Base-by-base conservation (phyloP, 2,888 invertebrate genomes). In the Trissonchulus sp. region DNA sequence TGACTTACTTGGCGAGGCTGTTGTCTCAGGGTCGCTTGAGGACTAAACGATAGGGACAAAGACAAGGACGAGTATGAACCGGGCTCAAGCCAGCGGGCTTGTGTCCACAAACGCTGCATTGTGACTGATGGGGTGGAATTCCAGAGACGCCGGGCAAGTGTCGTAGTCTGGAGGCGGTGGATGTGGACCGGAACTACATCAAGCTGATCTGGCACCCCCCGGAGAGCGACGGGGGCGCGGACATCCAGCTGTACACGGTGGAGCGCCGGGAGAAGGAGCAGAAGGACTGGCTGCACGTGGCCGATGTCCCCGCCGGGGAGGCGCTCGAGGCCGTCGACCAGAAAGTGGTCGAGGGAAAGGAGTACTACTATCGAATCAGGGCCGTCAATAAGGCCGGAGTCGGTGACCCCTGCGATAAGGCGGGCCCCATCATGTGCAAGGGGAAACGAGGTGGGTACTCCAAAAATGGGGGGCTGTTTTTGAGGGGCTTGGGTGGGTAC, bases 301-400 rank as follows among this genome's bases (percentile, higher is more conserved):
- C 83, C 33, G 77, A 79, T 36, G 79, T 78, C 0, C 78, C 79
- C 18, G 78, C 81, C 33, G 78, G 76, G 30, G 79, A 81, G 68
- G 79, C 79, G 62, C 36, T 72, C 8, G 1, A 15, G 28, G 74
- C 81, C 37, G 78, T 79, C 15, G 84, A 84, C 75, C 81, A 82
- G 73, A 83, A 83, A 73, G 84, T 84, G 28, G 83, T 82, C n/a
- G 84, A 84, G 75, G 83, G 82, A 68, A 83, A 84, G 77, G 83
- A 84, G 76, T 84, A 84, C 79, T 83, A 80, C 78, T 84, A 84
- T 78, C 78, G 84, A 30, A 80, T 84, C 3, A 89, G 90, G 74
- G 94, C 94, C 3, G 90, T 92, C 81, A 95, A 95, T 85, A 94
- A 94, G 85, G 93, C 94, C 60, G 95, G 95, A 34, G 88, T 90